Evolutionary conservation across 2,888 invertebrate genomes (phyloP).

Genomic region (Gerosis bhagava): DNA sequence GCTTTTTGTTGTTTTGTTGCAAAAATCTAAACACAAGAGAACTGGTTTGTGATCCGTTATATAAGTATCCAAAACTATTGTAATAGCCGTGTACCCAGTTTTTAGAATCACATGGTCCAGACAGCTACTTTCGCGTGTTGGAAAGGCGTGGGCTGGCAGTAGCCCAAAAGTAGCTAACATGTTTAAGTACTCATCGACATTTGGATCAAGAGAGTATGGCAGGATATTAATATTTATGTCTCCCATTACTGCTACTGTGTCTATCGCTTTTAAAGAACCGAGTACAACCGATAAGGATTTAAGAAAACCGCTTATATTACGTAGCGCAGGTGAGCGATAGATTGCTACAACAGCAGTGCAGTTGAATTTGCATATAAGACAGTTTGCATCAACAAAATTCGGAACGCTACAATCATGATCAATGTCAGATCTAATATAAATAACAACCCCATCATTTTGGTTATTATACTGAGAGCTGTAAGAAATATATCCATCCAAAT

Average conservation of each 20-base stretch:
- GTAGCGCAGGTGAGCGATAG: conserved; percentile 2
- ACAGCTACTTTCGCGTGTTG: conserved; percentile 8
- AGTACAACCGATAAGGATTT: not conserved
- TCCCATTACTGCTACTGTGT: conserved; percentile 2
- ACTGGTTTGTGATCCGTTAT: conserved; percentile 7
- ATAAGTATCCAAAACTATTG: conserved; percentile 12
- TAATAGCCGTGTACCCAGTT: conserved; percentile 2
- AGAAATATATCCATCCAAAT: not conserved
- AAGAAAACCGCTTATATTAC: no score
- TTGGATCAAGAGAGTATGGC: not conserved
- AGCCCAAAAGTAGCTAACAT: conserved; percentile 2
- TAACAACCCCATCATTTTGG: conserved; percentile 10
- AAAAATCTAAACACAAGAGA: conserved; percentile 3
- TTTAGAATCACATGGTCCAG: conserved; percentile 15
- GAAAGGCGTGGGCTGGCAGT: conserved; percentile 10
- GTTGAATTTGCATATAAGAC: not conserved
- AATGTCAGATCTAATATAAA: not conserved
- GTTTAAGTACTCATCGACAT: conserved; percentile 2
- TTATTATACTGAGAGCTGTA: not conserved
- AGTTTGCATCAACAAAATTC: conserved; percentile 1
- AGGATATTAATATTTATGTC: conserved; percentile 9
- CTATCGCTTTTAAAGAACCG: conserved; percentile 7
- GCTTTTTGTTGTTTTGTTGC: no score
- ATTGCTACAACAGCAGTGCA: not conserved
- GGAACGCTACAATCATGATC: not conserved